A percentile compares a stretch with the other conserved stretches of the same genome.
phyloP scores from a whole-genome alignment of 2,113 vertebrate species.

The Onychorhynchus coronatus region DNA sequence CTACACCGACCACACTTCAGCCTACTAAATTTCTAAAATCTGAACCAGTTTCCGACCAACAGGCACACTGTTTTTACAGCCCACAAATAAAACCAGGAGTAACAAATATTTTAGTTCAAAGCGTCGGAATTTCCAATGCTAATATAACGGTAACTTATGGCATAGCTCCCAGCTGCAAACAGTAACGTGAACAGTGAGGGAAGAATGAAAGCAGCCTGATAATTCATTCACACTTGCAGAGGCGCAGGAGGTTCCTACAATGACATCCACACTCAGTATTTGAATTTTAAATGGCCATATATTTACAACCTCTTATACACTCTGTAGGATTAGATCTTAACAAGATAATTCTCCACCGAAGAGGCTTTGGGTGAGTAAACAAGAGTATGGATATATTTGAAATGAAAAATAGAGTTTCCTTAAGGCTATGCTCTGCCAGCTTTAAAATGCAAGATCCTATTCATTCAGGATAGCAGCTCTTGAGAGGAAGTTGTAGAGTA shows the following conservation, averaged over 20 bases:
- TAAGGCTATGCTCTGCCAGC: conserved; percentile 41
- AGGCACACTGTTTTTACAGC: neutral
- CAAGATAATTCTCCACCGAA: conserved; percentile 45
- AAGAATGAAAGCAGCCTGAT: neutral
- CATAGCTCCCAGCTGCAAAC: neutral
- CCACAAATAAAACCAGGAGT: neutral
- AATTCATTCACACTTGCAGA: neutral
- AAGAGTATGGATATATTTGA: conserved; percentile 42
- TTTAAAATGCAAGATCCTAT: conserved; percentile 19
- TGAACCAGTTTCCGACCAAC: neutral
- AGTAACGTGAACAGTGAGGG: neutral
- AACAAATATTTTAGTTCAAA: neutral
- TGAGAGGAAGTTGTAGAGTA: conserved; percentile 7
- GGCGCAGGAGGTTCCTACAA: neutral
- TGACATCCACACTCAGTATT: neutral
- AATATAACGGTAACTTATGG: neutral
- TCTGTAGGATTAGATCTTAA: neutral
- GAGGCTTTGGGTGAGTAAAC: conserved; percentile 48
- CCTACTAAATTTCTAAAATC: neutral
- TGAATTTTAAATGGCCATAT: conserved; percentile 35
- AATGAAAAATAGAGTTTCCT: conserved; percentile 45
- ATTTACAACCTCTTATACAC: neutral
- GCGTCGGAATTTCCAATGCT: neutral
- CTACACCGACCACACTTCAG: fast-evolving
- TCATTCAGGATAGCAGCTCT: conserved; percentile 29